Base-by-base conservation (phyloP, 2,888 invertebrate genomes). In the Girardia tigrina region DNA sequence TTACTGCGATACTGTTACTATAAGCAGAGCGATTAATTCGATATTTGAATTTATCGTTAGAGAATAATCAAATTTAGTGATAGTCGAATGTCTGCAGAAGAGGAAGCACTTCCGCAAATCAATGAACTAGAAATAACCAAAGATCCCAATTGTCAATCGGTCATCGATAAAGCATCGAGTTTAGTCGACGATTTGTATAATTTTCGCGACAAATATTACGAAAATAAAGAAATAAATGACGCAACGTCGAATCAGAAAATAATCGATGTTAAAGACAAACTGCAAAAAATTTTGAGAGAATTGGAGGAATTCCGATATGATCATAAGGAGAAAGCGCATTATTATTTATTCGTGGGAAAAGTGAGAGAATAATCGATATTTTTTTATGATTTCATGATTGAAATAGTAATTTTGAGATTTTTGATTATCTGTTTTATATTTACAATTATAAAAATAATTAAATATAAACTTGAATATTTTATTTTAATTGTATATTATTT, bases 171-270 rank as follows among this genome's bases (percentile, higher is more conserved):
- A 42, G 73, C 29, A 20, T 1, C 29, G 1, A 2, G 26, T 42
- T 42, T 74, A 20, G 88, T 91, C 0, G 85, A 88, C 78, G 85
- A 87, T 0, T 83, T 91, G 71, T 90, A 89, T 82, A 80, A 85
- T 29, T 91, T 88, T 82, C 87, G 90, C 79, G 90, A 91, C 83
- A 87, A 89, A 80, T 91, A 90, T 84, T 90, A 91, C 85, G 90
- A 90, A 81, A 88, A 87, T 78, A 89, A 90, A 84, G 85, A 88
- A 6, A 85, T 90, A 42, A 26, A 23, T 29, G 88, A 89, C 78
- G 86, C 88, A 82, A 90, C 90, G 0, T 82, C 86, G 26, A 86
- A 89, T 70, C 90, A 90, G 82, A 87, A 86, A 78, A 85, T 85
- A 77, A n/a, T 56, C n/a, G 87, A 88, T 80, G 87, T 90, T 0